Conservation (phyloP, 2,113 vertebrate species). For the Aegotheles bennettii region DNA sequence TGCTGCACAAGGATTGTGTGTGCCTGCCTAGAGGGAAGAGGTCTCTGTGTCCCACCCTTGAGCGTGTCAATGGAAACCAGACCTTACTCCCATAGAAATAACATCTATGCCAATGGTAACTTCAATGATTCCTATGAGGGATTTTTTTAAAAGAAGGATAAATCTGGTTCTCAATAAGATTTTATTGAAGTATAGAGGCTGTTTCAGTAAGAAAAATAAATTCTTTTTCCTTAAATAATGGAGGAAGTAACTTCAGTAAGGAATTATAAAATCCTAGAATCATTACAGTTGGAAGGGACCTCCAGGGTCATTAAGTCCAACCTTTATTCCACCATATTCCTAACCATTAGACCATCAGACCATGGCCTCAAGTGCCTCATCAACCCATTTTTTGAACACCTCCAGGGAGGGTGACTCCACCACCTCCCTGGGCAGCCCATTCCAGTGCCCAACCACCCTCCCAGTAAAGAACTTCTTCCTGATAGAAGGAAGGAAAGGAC, state of each 20-base stretch:
- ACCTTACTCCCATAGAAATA: background rate
- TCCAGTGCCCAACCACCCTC: no score
- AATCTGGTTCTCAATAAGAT: background rate
- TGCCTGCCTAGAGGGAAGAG: rapidly evolving
- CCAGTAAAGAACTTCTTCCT: no score
- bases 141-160: background rate
- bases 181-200: background rate
- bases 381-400: no score
- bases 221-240: background rate
- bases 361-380: no score
- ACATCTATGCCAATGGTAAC: background rate
- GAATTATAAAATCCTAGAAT: no score
- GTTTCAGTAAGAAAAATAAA: background rate
- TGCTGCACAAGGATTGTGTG: background rate
- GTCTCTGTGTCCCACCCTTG: background rate
- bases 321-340: no score
- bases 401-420: no score
- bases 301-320: no score
- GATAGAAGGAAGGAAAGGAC: background rate
- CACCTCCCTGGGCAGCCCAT: no score
- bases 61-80: rapidly evolving
- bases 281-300: no score
- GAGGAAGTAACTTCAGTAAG: background rate
- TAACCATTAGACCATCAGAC: no score
- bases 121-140: background rate